phyloP scores from a whole-genome alignment of 92 coral and sea anemone genomes.

The Palythoa heliodiscus region DNA sequence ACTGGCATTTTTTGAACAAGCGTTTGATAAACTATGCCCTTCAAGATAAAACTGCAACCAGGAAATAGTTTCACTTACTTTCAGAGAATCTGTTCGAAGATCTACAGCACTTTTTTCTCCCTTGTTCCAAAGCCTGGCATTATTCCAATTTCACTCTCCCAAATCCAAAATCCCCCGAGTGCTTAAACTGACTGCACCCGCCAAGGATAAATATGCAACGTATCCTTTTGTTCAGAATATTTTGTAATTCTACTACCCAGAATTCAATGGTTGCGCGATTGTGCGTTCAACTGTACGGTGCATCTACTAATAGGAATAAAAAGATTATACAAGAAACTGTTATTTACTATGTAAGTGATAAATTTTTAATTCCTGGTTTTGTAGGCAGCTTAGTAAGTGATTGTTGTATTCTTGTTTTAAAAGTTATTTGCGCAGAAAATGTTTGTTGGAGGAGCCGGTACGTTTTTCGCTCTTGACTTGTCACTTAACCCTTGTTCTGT shows the following conservation, averaged over 20 bases:
- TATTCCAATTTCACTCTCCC: slow-evolving; percentile 28
- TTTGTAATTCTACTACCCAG: slow-evolving; percentile 33
- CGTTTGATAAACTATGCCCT: background rate
- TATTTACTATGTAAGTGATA: background rate
- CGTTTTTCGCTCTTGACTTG: no score
- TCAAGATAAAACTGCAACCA: background rate
- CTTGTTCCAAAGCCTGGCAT: slow-evolving; percentile 23
- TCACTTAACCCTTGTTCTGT: no score
- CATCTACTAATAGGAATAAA: slow-evolving; percentile 5
- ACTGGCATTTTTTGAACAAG: background rate
- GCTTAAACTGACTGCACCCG: slow-evolving; percentile 30
- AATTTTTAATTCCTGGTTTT: slow-evolving; percentile 30
- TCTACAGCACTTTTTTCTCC: slow-evolving; percentile 1
- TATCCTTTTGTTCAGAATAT: slow-evolving; percentile 26
- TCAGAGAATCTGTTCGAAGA: background rate
- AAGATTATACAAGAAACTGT: background rate
- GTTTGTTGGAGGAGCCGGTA: no score
- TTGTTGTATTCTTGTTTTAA: background rate
- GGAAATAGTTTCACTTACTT: slow-evolving; percentile 5
- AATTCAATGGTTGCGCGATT: slow-evolving; percentile 27
- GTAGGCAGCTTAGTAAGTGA: slow-evolving; percentile 19
- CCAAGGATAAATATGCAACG: slow-evolving; percentile 35
- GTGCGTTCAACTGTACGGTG: slow-evolving; percentile 43
- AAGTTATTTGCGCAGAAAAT: no score
- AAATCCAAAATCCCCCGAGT: slow-evolving; percentile 15